These are phyloP conservation scores for Cryptotermes secundus DNA, from an alignment of 1,140 invertebrate genomes.

Conservation along the genomic window DNA sequence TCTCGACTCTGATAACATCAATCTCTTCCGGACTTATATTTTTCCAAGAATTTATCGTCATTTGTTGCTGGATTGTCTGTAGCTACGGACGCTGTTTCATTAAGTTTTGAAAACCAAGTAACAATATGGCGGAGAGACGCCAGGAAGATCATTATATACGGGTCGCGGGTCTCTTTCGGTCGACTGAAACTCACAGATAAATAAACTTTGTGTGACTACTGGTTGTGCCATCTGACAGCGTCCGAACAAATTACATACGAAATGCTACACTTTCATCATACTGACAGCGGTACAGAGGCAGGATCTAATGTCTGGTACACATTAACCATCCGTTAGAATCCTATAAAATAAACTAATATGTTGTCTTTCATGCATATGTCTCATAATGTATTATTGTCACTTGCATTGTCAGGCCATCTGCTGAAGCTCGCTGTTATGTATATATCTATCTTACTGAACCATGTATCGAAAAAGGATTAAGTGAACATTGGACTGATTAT, in stretches of 20 bases:
- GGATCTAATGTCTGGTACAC: neutral
- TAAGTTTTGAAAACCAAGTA: neutral
- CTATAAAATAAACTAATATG: conserved; percentile 2
- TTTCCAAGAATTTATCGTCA: too few relatives aligned
- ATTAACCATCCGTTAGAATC: neutral
- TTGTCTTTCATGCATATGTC: neutral
- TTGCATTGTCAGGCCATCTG: neutral
- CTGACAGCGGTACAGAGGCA: neutral
- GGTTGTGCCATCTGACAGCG: neutral
- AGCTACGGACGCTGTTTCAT: neutral
- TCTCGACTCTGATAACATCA: too few relatives aligned
- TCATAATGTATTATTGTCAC: neutral
- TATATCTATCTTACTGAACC: too few relatives aligned
- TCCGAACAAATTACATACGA: neutral
- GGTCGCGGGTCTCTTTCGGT: neutral
- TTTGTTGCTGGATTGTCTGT: too few relatives aligned
- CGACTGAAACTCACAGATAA: neutral
- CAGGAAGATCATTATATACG: neutral
- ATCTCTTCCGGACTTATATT: too few relatives aligned
- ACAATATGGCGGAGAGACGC: neutral
- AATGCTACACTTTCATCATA: neutral
- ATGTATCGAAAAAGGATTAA: too few relatives aligned
- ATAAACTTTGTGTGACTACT: conserved; percentile 15
- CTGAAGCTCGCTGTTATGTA: neutral
- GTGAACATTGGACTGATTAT: too few relatives aligned